Base-by-base conservation (phyloP, 2,888 invertebrate genomes). In the Rhabditophanes sp. region DNA sequence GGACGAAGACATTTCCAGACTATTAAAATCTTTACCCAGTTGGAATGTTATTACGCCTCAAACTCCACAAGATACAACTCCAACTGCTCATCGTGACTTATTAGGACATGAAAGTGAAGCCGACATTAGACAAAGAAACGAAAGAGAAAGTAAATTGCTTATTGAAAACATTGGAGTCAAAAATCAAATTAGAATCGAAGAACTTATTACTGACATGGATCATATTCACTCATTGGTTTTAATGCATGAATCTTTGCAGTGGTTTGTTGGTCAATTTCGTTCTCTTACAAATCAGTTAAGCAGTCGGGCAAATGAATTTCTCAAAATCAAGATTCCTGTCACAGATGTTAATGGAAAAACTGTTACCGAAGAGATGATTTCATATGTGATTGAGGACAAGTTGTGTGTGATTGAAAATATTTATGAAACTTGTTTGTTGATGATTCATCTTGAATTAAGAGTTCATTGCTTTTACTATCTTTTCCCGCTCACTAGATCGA, bases 401-500 rank as follows among this genome's bases (percentile, higher is more conserved):
- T 42, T 11, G 41, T 42, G 9, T 29, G 20, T 12, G 27, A 18
- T 6, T 18, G 63, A 83, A 63, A 82, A 84, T 55, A 73, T 87
- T 35, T 78, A 84, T 1, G 81, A 85, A 62, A 84, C 81, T 33
- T 87, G 87, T 60, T 73, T 90, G 39, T 71, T 93, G 25, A 77
- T 90, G 39, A 70, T 90, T 33, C 88, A 90, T 72, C 73, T 90
- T 50, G 90, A 93, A 74, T 81, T 82, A 52, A 56, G 51, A 4
- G 85, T 90, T 25, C 85, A 87, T 66, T 90, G 88, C 68, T 88
- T 90, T 72, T 83, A 83, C 71, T 85, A 84, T 70, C 72, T 90
- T 46, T 74, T 75, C 37, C 76, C 78, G 3, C 68, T 74, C 24
- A 30, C 30, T 12, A 11, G n/a, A 6, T 8, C 30, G 28, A 30